Percentiles rank a stretch among this genome's conserved stretches.
phyloP scores from a whole-genome alignment of 2,888 invertebrate species.

The Macroteleia sp. region DNA sequence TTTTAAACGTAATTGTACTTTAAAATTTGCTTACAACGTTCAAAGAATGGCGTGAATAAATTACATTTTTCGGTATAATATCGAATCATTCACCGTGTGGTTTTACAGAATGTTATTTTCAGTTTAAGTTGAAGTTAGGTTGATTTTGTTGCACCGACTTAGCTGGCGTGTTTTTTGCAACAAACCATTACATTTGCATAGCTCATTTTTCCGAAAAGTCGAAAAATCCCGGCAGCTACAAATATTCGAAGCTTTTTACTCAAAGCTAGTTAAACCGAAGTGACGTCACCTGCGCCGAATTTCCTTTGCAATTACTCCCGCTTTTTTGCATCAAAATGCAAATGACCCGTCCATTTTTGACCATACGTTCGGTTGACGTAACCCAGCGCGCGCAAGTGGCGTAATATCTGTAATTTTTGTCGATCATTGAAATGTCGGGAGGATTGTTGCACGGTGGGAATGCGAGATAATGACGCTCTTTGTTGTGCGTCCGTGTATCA shows the following conservation, averaged over 20 bases:
- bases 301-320: slow-evolving; percentile 11
- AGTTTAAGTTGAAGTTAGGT: too few relatives aligned
- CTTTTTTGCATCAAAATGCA: slow-evolving; percentile 30
- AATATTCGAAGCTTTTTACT: slow-evolving; percentile 1
- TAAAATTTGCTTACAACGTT: too few relatives aligned
- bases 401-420: slow-evolving; percentile 60
- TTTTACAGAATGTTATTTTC: too few relatives aligned
- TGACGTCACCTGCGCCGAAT: slow-evolving; percentile 19
- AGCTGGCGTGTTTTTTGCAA: too few relatives aligned
- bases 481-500: slow-evolving; percentile 45
- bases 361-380: slow-evolving; percentile 56
- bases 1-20: too few relatives aligned
- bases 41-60: too few relatives aligned
- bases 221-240: too few relatives aligned
- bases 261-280: not conserved
- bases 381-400: slow-evolving; percentile 54
- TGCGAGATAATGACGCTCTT: slow-evolving; percentile 54
- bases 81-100: too few relatives aligned
- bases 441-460: slow-evolving; percentile 58
- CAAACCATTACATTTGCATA: too few relatives aligned
- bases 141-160: too few relatives aligned
- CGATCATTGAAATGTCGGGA: slow-evolving; percentile 54
- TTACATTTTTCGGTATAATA: too few relatives aligned
- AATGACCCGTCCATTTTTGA: slow-evolving; percentile 34
- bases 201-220: too few relatives aligned